phyloP scores from a whole-genome alignment of 2,888 invertebrate genomes.

The Allophyes oxyacanthae region DNA sequence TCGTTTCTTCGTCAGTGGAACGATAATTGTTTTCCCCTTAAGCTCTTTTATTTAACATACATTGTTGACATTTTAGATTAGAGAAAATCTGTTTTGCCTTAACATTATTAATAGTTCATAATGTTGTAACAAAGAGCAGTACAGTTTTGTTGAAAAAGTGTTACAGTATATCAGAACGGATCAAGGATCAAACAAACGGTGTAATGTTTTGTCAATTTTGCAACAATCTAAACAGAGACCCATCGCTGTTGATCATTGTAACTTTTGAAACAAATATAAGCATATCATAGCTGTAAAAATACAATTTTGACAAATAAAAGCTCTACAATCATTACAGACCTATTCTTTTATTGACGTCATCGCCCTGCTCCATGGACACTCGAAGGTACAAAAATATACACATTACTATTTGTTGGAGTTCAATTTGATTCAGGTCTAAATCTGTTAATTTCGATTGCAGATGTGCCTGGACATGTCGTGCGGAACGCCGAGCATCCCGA shows the following conservation, averaged over 20 bases:
- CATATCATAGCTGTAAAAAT: constrained; percentile 98
- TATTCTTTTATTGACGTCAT: constrained; percentile 69
- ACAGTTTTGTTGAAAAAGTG: constrained; percentile 83
- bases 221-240: constrained; percentile 79
- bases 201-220: constrained; percentile 86
- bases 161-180: constrained; percentile 79
- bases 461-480: constrained; percentile 85
- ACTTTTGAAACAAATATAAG: constrained; percentile 94
- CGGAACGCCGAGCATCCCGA: constrained; percentile 71
- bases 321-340: constrained; percentile 89
- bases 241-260: constrained; percentile 90
- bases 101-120: constrained; percentile 86
- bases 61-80: constrained; percentile 89
- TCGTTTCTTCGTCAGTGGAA: constrained; percentile 72
- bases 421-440: neutral
- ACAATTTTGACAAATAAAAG: constrained; percentile 95
- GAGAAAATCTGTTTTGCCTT: constrained; percentile 88
- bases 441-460: constrained; percentile 66
- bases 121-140: constrained; percentile 85
- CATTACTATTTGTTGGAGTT: neutral
- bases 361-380: constrained; percentile 20
- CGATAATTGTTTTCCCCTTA: constrained; percentile 75
- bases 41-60: constrained; percentile 88
- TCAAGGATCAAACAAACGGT: constrained; percentile 79
- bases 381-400: constrained; percentile 40